phyloP scores from a whole-genome alignment of 2,797 vertebrate genomes.

The Fistularia commersonii region DNA sequence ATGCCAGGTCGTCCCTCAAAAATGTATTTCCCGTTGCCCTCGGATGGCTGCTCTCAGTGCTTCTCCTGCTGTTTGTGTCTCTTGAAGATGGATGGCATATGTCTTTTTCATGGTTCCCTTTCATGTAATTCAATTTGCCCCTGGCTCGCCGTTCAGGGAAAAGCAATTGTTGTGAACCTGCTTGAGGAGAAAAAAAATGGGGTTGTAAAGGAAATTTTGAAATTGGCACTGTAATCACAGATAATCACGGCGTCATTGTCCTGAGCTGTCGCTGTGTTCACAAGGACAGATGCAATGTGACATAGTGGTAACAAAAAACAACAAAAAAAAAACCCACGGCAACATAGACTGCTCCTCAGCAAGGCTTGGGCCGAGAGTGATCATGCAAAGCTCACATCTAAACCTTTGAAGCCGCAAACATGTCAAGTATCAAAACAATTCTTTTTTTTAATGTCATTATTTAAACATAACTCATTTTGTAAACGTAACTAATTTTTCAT shows the following conservation, averaged over 20 bases:
- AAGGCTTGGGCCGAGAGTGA: no score
- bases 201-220: slow-evolving; percentile 13
- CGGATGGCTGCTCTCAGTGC: slow-evolving; percentile 20
- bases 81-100: slow-evolving; percentile 9
- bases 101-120: slow-evolving; percentile 21
- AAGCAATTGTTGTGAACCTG: slow-evolving; percentile 15
- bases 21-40: slow-evolving; percentile 16
- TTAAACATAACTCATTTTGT: no score
- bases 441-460: no score
- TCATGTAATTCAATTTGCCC: slow-evolving; percentile 36
- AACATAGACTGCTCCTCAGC: no score
- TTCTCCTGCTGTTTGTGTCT: slow-evolving; percentile 16
- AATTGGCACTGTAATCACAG: slow-evolving; percentile 23
- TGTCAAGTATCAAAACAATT: no score
- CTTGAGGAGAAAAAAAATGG: slow-evolving; percentile 20
- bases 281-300: slow-evolving; percentile 1
- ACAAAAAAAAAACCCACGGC: no score
- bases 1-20: slow-evolving; percentile 13
- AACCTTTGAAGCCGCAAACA: neutral
- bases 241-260: slow-evolving; percentile 9
- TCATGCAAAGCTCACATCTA: slow-evolving; percentile 22
- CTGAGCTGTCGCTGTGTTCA: slow-evolving; percentile 13
- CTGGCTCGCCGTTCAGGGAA: slow-evolving; percentile 13
- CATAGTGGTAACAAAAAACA: neutral
- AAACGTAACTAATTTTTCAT: no score